These are phyloP conservation scores for pig (Sus scrofa) DNA, from an alignment of 2,113 vertebrate species.

Conservation along the genomic window DNA sequence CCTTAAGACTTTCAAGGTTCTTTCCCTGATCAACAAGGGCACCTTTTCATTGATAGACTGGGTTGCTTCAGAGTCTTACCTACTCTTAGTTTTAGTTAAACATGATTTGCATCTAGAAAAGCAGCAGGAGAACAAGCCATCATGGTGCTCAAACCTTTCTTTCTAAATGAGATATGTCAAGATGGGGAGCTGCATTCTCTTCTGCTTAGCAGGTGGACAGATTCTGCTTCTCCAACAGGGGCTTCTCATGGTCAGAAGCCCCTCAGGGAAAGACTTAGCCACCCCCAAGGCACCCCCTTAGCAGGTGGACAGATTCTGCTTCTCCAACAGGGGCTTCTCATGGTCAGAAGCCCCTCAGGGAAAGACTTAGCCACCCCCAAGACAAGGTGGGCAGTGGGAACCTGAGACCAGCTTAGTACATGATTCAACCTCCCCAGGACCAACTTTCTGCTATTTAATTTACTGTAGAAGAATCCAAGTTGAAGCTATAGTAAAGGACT, in stretches of 20 bases:
- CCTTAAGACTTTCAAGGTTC: not conserved
- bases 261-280: not conserved
- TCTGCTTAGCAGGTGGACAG: not conserved
- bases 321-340: not conserved
- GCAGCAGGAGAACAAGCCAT: not conserved
- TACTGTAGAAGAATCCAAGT: not conserved
- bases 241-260: too few species aligned
- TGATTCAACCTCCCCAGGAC: not conserved
- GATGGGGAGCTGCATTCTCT: not conserved
- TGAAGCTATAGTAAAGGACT: not conserved
- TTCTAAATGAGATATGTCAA: not conserved
- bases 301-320: not conserved
- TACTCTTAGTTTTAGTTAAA: not conserved
- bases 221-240: not conserved
- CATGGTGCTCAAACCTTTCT: not conserved
- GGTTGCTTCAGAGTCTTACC: not conserved
- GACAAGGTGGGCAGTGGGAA: not conserved
- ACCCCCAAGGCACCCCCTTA: not conserved
- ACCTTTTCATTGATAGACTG: not conserved
- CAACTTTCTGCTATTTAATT: not conserved
- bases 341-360: not conserved
- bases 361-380: not conserved
- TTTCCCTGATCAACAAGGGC: not conserved
- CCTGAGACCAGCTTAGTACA: not conserved
- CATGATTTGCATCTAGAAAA: not conserved